Base-by-base conservation (phyloP, 2,888 invertebrate species). In the Agonum fuliginosum region DNA sequence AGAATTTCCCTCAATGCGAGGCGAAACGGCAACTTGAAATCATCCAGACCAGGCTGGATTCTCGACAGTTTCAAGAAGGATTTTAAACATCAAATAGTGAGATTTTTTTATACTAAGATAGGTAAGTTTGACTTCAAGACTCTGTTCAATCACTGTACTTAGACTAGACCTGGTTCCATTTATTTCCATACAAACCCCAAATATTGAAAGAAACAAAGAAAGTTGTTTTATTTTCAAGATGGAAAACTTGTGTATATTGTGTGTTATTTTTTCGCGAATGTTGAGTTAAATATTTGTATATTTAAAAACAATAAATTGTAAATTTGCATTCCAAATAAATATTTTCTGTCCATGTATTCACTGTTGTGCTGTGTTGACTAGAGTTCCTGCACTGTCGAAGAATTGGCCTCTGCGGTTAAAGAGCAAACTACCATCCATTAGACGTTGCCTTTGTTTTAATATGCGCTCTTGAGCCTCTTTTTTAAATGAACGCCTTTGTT, bases 1-100 rank as follows among this genome's bases (percentile, higher is more conserved):
- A 94, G 84, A 99, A 98, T 88, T 99, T 99, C 90, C 99, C 99
- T 0, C 94, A 94, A 84, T 98, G 99, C 86, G 99, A 99, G 87
- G 99, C 99, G 3, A 94, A 96, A 84, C 89, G 98, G 67, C 97
- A 97, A 85, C 88, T 98, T 80, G 96, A 97, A 88, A 90, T 95
- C 81, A 88, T 99, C 79, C 96, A 96, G 84, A 91, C 93, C 65
- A 91, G 96, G 81, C 88, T 98, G 85, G 96, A 97, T 81, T 94
- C 96, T 14, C 93, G 94, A 85, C 94, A 94, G 81, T 97, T 91
- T 87, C 95, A 96, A 87, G 95, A 96, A 86, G 95, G 96, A 78
- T 96, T 96, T 90, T 96, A 92, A 88, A 83, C 12, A 41, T n/a
- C 72, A 72, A 73, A 20, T 65, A 65, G 74, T 74, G 74, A 74